These are phyloP conservation scores for Lepus oiostolus DNA, from an alignment of 2,797 vertebrate species.

Conservation along the genomic window DNA sequence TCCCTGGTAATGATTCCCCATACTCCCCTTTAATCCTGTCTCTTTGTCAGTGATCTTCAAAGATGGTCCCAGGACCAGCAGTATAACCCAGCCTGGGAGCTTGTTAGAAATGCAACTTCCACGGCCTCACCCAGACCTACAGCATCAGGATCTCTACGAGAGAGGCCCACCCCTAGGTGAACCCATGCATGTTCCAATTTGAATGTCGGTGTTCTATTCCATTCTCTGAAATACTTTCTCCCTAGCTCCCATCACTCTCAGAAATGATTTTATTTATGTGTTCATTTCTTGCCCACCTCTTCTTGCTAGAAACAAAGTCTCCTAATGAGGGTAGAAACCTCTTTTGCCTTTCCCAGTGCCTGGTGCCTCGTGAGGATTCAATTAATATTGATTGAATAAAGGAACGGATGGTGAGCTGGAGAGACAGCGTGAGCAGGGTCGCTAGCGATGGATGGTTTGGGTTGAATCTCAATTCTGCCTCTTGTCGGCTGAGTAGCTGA, in stretches of 20 bases:
- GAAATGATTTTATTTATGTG: neutral
- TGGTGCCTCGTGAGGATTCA: neutral
- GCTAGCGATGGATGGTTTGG: neutral
- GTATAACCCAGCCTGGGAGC: neutral
- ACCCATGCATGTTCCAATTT: fast-evolving
- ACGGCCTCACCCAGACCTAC: neutral
- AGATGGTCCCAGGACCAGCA: neutral
- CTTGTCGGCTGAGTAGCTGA: neutral
- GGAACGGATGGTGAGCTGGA: neutral
- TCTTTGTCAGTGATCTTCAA: neutral
- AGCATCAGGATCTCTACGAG: neutral
- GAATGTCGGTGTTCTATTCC: neutral
- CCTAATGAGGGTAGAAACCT: neutral
- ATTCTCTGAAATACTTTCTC: neutral
- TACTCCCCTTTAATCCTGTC: neutral
- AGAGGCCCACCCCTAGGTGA: neutral
- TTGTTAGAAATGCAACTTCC: neutral
- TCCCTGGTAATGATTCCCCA: neutral
- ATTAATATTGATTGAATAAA: neutral
- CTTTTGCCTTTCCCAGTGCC: neutral
- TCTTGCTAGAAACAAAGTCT: neutral
- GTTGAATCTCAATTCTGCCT: neutral
- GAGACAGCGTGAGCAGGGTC: fast-evolving
- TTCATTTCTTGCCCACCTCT: neutral
- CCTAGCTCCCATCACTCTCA: neutral